Base-by-base conservation (phyloP, 2,113 vertebrate genomes). In the Bos taurus region DNA sequence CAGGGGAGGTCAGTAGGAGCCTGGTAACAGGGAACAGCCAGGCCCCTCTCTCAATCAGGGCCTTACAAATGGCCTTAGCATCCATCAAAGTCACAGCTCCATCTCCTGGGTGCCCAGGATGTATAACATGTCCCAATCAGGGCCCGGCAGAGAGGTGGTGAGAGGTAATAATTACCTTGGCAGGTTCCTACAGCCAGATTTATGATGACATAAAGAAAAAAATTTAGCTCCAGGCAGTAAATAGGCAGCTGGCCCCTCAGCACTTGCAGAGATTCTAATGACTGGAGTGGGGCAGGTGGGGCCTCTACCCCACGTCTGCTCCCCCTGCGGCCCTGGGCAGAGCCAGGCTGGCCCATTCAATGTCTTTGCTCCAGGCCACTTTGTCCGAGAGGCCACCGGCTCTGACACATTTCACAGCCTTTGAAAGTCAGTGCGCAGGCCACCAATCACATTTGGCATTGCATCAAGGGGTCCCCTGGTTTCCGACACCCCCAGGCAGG, bases 201-300 rank as follows among this genome's bases (percentile, higher is more conserved):
- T 80, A 94, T 94, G 62, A 74, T 23, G 19, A 86, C 52, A 16
- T 16, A 64, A 90, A 62, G 52, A 81, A 90, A 83, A n/a, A 78
- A 46, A 90, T 26, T 62, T 83, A 33, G 85, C 88, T 88, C 5
- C 88, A 30, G 71, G 91, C 33, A 25, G 43, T 17, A 12, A n/a
- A 30, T 2, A 46, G 83, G 40, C 90, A 87, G 62, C 88, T 0
- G 0, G 90, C n/a, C 88, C 3, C 0, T 64, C 14, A 30, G 33
- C 1, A 0, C 48, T 56, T 52, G 9, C 12, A 48, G 46, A 90
- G 80, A 93, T n/a, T 40, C 54, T 71, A 14, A 80, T 82, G 54
- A n/a, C 28, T 2, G 28, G 82, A 78, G 17, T 40, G 7, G 43
- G 33, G 33, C 13, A 0, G 6, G 10, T 1, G 28, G 43, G 15